Percentiles rank a stretch among this genome's conserved stretches.
Conservation (phyloP, 2,888 invertebrate genomes). For the Eurytoma adleriae region DNA sequence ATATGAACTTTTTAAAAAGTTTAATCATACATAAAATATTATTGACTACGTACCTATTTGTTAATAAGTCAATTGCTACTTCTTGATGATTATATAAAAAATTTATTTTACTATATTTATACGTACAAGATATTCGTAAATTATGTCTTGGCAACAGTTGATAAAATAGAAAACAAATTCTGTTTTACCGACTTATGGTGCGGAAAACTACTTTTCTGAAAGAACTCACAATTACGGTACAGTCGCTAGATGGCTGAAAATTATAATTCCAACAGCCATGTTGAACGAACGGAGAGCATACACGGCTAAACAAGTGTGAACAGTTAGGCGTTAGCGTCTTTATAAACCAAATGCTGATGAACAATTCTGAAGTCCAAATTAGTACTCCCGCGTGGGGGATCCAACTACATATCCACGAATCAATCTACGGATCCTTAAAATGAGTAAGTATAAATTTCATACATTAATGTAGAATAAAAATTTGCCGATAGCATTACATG, state of each 20-base stretch:
- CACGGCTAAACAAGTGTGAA: constrained; percentile 38
- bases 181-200: no score
- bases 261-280: constrained; percentile 18
- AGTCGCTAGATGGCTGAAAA: constrained; percentile 12
- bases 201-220: no score
- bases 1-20: no score
- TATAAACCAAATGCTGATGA: constrained; percentile 45
- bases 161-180: no score
- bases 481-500: neutral
- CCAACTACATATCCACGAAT: constrained; percentile 8
- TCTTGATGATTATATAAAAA: no score
- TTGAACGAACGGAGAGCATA: constrained; percentile 20
- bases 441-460: constrained; percentile 34
- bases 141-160: no score
- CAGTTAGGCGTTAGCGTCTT: constrained; percentile 46
- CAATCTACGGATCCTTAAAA: constrained; percentile 11
- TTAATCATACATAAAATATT: no score
- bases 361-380: constrained; percentile 18
- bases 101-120: no score
- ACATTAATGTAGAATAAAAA: neutral
- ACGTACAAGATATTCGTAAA: no score
- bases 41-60: no score
- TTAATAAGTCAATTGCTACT: no score
- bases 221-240: no score
- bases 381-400: constrained; percentile 30